Conservation (phyloP, 2,797 vertebrate genomes). For the Catamblyrhynchus diadema region DNA sequence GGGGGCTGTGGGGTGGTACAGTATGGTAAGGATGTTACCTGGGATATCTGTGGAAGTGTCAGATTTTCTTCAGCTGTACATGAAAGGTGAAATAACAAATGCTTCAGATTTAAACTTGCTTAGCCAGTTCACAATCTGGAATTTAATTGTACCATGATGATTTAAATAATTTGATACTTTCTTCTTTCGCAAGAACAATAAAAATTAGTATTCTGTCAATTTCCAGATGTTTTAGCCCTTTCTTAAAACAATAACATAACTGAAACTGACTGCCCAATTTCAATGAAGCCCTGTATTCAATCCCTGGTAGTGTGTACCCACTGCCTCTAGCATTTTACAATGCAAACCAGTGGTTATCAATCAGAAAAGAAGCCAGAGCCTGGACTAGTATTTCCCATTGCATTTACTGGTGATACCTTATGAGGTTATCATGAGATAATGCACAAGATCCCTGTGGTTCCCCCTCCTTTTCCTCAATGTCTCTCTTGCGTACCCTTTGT, state of each 20-base stretch:
- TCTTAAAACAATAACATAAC: conserved; percentile 13
- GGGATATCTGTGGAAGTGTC: not conserved
- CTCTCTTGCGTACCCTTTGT: rapidly evolving
- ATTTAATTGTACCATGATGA: not conserved
- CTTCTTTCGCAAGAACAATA: not conserved
- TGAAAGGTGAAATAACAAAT: not conserved
- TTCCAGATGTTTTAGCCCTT: conserved; percentile 9
- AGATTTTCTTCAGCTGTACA: not conserved
- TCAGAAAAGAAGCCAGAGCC: not conserved
- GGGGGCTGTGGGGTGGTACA: not conserved
- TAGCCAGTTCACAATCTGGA: not conserved
- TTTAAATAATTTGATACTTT: not conserved
- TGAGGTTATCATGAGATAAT: not conserved
- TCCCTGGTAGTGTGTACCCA: not conserved
- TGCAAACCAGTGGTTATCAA: not conserved
- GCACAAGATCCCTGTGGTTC: not conserved
- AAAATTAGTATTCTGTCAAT: not conserved
- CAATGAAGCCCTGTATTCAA: not conserved
- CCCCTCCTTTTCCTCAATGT: not conserved
- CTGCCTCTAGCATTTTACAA: not conserved
- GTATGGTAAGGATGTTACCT: not conserved
- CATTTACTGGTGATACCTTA: not conserved
- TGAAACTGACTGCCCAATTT: not conserved
- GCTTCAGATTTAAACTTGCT: not conserved
- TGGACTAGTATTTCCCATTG: not conserved